Evolutionary conservation across 1,140 invertebrate species (phyloP).

Genomic region (Drosophila setifemur): DNA sequence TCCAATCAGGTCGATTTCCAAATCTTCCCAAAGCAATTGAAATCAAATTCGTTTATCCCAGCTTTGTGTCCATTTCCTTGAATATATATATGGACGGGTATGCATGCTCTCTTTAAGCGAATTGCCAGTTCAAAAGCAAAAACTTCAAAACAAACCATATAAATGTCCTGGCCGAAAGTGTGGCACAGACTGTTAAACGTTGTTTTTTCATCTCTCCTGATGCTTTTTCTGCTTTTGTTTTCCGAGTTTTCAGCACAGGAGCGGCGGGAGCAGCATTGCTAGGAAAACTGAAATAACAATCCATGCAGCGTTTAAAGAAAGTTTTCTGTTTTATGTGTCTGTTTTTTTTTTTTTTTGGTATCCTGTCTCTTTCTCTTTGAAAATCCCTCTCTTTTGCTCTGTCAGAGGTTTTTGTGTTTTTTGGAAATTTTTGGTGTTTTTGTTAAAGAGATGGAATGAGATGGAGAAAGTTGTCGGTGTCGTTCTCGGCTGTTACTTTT

Average conservation of each 20-base stretch:
- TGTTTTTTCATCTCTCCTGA: constrained; percentile 47
- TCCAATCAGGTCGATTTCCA: not conserved
- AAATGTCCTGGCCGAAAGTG: constrained; percentile 65
- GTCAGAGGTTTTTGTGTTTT: constrained; percentile 16
- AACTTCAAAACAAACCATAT: constrained; percentile 72
- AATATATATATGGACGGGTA: constrained; percentile 17
- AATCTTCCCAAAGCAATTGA: not conserved
- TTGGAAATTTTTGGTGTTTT: constrained; percentile 29
- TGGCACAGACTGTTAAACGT: constrained; percentile 68
- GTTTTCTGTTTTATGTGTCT: constrained; percentile 62
- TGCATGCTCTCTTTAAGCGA: constrained; percentile 25
- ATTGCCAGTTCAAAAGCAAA: constrained; percentile 44
- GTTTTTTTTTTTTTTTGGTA: constrained; percentile 21
- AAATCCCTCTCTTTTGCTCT: not conserved
- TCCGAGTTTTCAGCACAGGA: constrained; percentile 19
- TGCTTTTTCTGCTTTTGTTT: constrained; percentile 35
- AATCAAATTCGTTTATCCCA: not conserved
- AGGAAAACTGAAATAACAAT: constrained; percentile 60
- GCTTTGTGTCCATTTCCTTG: constrained; percentile 6
- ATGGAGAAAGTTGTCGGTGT: constrained; percentile 29
- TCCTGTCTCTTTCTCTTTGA: not conserved
- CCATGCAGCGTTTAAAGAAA: constrained; percentile 75
- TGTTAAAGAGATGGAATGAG: not conserved
- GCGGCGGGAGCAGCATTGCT: constrained; percentile 5
- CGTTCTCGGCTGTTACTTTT: constrained; percentile 36